phyloP scores from a whole-genome alignment of 1,140 invertebrate genomes.

The Bactericera cockerelli region DNA sequence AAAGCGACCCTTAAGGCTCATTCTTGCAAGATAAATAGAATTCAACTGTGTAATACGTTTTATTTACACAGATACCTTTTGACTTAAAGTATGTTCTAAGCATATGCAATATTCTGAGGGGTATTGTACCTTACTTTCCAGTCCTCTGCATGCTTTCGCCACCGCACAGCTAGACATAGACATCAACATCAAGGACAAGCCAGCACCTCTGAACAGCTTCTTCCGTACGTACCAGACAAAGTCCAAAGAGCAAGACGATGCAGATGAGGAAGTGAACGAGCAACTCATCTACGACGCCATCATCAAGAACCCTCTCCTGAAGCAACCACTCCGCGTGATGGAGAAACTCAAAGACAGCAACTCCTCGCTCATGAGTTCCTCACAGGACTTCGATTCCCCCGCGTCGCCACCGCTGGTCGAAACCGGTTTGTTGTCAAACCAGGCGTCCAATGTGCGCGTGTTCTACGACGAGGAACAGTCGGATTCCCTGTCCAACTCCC shows the following conservation, averaged over 20 bases:
- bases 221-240: neutral
- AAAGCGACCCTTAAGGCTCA: no score
- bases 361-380: neutral
- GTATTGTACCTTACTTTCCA: no score
- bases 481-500: no score
- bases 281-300: neutral
- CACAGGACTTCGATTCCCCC: neutral
- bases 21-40: no score
- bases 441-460: no score
- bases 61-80: no score
- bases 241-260: neutral
- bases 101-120: no score
- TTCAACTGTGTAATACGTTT: no score
- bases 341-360: neutral
- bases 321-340: neutral
- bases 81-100: no score
- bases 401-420: neutral
- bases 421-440: conserved; percentile 3
- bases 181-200: neutral
- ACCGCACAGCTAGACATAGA: neutral
- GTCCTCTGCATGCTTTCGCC: neutral
- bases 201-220: neutral
- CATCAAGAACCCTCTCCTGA: neutral
- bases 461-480: no score
- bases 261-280: neutral